These are phyloP conservation scores for Camponotus vicinus DNA, from an alignment of 1,140 invertebrate species.

Conservation along the genomic window DNA sequence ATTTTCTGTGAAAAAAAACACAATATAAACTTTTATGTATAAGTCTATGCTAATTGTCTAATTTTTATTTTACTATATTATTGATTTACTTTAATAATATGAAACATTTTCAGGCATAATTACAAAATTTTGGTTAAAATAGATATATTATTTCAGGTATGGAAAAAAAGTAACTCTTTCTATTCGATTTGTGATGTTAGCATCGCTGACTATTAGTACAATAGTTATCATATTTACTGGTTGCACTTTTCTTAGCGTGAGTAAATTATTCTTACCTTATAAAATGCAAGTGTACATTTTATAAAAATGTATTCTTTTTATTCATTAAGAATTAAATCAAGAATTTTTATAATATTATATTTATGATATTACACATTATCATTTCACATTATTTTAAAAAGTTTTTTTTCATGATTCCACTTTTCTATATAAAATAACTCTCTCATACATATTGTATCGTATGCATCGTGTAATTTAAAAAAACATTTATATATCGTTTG, in stretches of 20 bases:
- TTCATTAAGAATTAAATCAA: not conserved
- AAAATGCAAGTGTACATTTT: not conserved
- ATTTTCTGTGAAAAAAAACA: too few relatives aligned
- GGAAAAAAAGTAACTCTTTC: slow-evolving; percentile 33
- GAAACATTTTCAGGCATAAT: too few relatives aligned
- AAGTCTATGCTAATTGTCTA: too few relatives aligned
- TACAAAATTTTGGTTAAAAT: not conserved
- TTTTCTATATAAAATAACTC: too few relatives aligned
- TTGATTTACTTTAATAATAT: too few relatives aligned
- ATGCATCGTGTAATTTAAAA: not conserved
- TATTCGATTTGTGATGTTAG: slow-evolving; percentile 35
- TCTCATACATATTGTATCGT: not conserved
- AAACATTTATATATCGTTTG: not conserved
- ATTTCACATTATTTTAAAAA: not conserved
- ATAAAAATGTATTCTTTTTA: not conserved
- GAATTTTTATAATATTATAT: too few relatives aligned
- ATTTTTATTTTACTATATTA: too few relatives aligned
- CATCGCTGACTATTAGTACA: slow-evolving; percentile 10
- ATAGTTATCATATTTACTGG: slow-evolving; percentile 44
- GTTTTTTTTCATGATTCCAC: not conserved
- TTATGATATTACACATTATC: too few relatives aligned
- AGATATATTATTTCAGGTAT: slow-evolving; percentile 20
- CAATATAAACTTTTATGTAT: too few relatives aligned
- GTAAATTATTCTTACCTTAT: not conserved
- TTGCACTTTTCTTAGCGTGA: slow-evolving; percentile 45